Percentiles rank a stretch among this genome's conserved stretches.
Evolutionary conservation across 2,797 vertebrate genomes (phyloP).

Genomic region (Lepus townsendii): DNA sequence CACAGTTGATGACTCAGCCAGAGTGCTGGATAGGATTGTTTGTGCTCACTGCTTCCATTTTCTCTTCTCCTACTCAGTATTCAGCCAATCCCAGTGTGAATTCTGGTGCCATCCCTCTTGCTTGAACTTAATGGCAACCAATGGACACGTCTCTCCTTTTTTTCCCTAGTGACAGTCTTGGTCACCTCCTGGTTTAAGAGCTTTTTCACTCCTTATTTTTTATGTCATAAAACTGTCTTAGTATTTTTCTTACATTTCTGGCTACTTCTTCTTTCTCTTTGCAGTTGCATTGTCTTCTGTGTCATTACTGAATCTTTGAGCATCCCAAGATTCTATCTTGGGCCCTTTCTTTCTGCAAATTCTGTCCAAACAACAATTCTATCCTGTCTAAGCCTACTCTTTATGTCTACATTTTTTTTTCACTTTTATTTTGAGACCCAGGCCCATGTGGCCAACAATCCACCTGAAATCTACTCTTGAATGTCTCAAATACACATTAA

Average conservation of each 20-base stretch:
- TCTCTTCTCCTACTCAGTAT: not conserved
- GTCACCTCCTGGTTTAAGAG: not conserved
- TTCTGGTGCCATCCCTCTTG: not conserved
- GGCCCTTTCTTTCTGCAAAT: not conserved
- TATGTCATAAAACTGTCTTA: not conserved
- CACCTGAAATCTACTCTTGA: not conserved
- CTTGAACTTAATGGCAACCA: not conserved
- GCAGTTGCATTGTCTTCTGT: not conserved
- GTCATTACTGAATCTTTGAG: not conserved
- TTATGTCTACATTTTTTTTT: not conserved
- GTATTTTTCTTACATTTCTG: not conserved
- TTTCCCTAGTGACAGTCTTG: not conserved
- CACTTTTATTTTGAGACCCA: not conserved
- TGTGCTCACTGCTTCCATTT: not conserved
- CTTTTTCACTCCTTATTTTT: not conserved
- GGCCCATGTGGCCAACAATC: not conserved
- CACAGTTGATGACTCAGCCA: not conserved
- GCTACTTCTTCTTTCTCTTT: not conserved
- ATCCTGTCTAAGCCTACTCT: accelerated
- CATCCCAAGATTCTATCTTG: not conserved
- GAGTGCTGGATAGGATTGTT: not conserved
- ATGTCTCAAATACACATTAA: not conserved
- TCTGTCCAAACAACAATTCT: not conserved
- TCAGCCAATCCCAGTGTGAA: not conserved
- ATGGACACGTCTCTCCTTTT: not conserved